Evolutionary conservation across 2,797 vertebrate genomes (phyloP).

Genomic region (Myotis findleyi): DNA sequence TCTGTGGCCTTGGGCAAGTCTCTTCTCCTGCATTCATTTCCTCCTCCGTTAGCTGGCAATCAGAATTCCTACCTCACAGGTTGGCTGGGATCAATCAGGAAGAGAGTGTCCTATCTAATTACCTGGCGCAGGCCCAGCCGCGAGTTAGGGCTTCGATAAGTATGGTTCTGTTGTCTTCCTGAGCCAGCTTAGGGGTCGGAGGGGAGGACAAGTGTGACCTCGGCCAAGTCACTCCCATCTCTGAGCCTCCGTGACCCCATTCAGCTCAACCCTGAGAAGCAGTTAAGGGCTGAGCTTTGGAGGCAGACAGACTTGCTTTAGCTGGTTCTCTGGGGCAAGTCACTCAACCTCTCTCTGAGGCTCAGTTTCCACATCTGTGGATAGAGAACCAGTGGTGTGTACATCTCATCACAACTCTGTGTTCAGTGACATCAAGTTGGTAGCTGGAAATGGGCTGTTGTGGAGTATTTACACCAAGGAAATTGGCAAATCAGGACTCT

Average conservation of each 20-base stretch:
- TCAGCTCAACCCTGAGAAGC: background rate
- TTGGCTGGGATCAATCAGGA: background rate
- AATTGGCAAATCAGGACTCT: background rate
- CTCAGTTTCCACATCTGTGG: constrained; percentile 14
- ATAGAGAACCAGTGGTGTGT: background rate
- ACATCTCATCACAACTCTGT: background rate
- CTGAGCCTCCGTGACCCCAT: background rate
- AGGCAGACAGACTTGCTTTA: background rate
- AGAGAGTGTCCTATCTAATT: background rate
- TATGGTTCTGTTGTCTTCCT: background rate
- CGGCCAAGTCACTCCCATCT: background rate
- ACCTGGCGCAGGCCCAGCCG: background rate
- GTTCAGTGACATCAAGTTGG: background rate
- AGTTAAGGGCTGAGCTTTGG: background rate
- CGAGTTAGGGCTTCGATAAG: fast-evolving
- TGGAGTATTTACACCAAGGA: background rate
- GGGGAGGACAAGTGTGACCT: background rate
- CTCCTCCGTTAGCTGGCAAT: background rate
- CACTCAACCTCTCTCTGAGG: background rate
- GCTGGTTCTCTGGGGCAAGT: background rate
- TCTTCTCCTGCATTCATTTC: background rate
- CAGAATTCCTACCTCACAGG: background rate
- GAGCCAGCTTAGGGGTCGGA: background rate
- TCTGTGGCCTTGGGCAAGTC: background rate
- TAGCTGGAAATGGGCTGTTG: background rate